A percentile compares a stretch with the other conserved stretches of the same genome.
phyloP scores from a whole-genome alignment of 2,113 vertebrate genomes.

The Caloenas nicobarica region DNA sequence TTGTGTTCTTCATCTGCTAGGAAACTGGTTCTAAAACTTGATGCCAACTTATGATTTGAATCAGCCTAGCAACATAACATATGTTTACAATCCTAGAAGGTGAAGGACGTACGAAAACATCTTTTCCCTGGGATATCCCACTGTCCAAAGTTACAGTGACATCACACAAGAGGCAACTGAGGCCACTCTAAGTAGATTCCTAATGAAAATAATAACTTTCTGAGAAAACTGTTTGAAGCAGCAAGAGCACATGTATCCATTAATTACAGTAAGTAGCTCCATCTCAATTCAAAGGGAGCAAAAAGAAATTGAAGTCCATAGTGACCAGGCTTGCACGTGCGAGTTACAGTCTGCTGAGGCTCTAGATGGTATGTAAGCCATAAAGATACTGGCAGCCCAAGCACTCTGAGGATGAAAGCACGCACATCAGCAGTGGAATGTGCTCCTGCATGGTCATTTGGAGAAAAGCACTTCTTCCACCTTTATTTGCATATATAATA shows the following conservation, averaged over 20 bases:
- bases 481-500: not conserved
- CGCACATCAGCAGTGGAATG: conserved; percentile 14
- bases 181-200: not conserved
- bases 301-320: not conserved
- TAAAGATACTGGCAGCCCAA: not conserved
- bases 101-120: not conserved
- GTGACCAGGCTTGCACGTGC: not conserved
- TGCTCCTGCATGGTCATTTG: not conserved
- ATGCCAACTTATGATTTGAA: not conserved
- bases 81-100: not conserved
- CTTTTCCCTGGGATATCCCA: not conserved
- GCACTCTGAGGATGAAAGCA: not conserved
- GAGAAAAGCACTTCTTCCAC: not conserved
- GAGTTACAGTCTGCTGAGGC: not conserved
- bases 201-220: not conserved
- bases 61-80: not conserved
- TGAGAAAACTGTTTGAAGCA: not conserved
- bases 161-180: not conserved
- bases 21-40: not conserved
- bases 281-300: not conserved
- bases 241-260: not conserved
- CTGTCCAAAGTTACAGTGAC: not conserved
- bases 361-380: not conserved
- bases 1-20: not conserved
- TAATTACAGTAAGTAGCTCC: not conserved